These are phyloP conservation scores for Montipora sp. DNA, from an alignment of 64 coral and sea anemone species.

Conservation along the genomic window DNA sequence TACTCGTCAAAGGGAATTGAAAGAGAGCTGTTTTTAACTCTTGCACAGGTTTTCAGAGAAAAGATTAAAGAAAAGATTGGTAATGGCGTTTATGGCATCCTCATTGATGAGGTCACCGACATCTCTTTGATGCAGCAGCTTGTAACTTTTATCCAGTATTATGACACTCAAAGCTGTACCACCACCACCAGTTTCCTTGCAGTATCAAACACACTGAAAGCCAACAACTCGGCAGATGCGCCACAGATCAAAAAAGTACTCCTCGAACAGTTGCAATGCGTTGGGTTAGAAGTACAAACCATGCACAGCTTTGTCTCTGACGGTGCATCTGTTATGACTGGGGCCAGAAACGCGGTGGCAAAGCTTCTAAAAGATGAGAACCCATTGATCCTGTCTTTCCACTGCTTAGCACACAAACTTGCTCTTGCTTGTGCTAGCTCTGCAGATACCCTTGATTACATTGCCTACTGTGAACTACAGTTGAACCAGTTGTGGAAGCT, in stretches of 20 bases:
- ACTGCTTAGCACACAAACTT: slow-evolving; percentile 51
- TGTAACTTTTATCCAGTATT: slow-evolving; percentile 39
- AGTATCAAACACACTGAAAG: slow-evolving; percentile 45
- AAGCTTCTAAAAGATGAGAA: slow-evolving; percentile 41
- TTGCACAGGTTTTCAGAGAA: slow-evolving; percentile 40
- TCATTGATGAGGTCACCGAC: slow-evolving; percentile 25
- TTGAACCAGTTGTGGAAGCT: slow-evolving; percentile 44
- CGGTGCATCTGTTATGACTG: slow-evolving; percentile 39
- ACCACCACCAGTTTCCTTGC: slow-evolving; percentile 31
- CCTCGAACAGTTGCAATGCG: slow-evolving; percentile 34
- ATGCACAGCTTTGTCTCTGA: slow-evolving; percentile 41
- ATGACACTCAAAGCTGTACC: slow-evolving; percentile 43
- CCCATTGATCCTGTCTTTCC: slow-evolving; percentile 39
- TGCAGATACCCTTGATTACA: slow-evolving; percentile 56
- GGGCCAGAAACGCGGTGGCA: slow-evolving; percentile 17
- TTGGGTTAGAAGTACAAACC: slow-evolving; percentile 48
- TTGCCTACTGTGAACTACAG: slow-evolving; percentile 52
- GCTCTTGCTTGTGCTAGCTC: slow-evolving; percentile 53
- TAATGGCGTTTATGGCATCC: slow-evolving; percentile 44
- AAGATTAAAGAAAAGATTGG: slow-evolving; percentile 15
- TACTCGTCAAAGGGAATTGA: slow-evolving; percentile 48
- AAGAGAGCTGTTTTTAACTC: slow-evolving; percentile 39
- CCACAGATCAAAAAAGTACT: slow-evolving; percentile 37
- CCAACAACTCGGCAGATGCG: slow-evolving; percentile 31
- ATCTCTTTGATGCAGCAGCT: slow-evolving; percentile 14